These are phyloP conservation scores for Scortum barcoo DNA, from an alignment of 2,113 vertebrate species.

Conservation along the genomic window DNA sequence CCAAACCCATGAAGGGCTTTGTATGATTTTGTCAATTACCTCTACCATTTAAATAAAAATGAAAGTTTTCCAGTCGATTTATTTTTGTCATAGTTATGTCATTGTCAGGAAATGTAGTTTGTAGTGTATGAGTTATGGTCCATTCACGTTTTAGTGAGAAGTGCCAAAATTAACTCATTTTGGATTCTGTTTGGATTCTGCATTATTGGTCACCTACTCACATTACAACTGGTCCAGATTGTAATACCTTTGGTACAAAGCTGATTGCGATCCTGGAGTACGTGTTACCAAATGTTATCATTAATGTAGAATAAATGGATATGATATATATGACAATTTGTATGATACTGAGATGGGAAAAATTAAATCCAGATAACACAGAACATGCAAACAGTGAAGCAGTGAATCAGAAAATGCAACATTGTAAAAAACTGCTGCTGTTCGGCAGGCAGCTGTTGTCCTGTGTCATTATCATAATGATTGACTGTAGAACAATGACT, in stretches of 20 bases:
- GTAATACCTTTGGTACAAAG: neutral
- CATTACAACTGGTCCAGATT: neutral
- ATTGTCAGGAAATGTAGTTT: no score
- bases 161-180: no score
- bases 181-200: no score
- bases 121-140: no score
- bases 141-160: no score
- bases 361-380: neutral
- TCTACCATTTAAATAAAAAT: no score
- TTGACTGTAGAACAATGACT: neutral
- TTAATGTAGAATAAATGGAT: neutral
- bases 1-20: no score
- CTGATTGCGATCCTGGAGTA: neutral
- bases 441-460: neutral
- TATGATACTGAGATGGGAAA: neutral
- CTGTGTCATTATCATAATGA: neutral
- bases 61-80: no score
- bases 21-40: no score
- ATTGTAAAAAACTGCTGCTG: neutral
- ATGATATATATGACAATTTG: neutral
- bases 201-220: no score
- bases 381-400: neutral
- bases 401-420: neutral
- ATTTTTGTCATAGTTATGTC: no score
- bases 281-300: neutral